A percentile compares a stretch with the other conserved stretches of the same genome.
Conservation (phyloP, 2,797 vertebrate species). For the Clamator glandarius region DNA sequence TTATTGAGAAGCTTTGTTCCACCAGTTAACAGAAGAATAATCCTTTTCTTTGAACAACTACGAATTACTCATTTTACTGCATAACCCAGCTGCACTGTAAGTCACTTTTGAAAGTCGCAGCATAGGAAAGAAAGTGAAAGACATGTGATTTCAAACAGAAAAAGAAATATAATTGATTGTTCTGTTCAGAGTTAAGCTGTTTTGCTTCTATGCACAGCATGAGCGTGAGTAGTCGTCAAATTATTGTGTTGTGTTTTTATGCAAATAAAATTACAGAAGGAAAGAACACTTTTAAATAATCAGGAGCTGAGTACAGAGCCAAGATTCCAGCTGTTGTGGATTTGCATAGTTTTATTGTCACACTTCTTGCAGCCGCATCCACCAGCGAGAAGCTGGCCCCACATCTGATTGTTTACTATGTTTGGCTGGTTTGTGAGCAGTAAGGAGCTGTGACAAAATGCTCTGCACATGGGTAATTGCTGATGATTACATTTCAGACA, state of each 20-base stretch:
- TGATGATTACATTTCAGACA: conserved; percentile 31
- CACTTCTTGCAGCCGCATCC: neutral
- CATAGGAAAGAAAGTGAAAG: neutral
- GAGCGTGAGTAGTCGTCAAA: neutral
- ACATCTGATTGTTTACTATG: neutral
- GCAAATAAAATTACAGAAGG: conserved; percentile 34
- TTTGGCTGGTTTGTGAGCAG: neutral
- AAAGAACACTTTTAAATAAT: neutral
- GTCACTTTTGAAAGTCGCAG: neutral
- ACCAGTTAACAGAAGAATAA: conserved; percentile 19
- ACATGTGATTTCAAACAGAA: neutral
- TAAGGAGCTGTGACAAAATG: conserved; percentile 32
- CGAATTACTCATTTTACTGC: neutral
- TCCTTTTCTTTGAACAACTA: conserved; percentile 29
- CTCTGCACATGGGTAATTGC: conserved; percentile 30
- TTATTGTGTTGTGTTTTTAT: conserved; percentile 10
- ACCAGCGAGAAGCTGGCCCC: neutral
- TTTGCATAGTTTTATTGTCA: neutral
- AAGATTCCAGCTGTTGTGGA: conserved; percentile 9
- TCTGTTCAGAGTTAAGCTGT: neutral
- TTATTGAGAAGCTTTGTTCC: conserved; percentile 56
- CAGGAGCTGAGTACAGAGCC: neutral
- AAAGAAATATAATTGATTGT: neutral
- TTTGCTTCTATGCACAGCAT: neutral
- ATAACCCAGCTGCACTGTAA: conserved; percentile 25